A percentile compares a stretch with the other conserved stretches of the same genome.
Evolutionary conservation across 2,888 invertebrate species (phyloP).

Genomic region (Limulus polyphemus): DNA sequence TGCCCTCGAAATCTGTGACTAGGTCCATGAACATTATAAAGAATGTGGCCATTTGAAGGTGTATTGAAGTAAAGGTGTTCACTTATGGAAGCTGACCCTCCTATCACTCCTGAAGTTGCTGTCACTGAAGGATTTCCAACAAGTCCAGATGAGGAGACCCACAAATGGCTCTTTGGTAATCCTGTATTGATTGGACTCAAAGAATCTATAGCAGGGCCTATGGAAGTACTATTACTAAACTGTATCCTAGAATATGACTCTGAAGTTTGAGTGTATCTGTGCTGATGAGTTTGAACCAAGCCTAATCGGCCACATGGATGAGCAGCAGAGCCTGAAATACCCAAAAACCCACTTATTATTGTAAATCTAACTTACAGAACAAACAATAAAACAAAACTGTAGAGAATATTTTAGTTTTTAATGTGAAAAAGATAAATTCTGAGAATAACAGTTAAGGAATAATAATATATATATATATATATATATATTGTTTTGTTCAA

Average conservation of each 20-base stretch:
- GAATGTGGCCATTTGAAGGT: conserved; percentile 7
- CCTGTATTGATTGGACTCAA: conserved; percentile 44
- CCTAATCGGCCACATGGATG: conserved; percentile 31
- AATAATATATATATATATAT: too few species aligned
- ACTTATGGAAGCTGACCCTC: not conserved
- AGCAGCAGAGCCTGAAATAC: conserved; percentile 7
- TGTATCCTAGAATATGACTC: conserved; percentile 5
- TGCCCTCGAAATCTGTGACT: conserved; percentile 17
- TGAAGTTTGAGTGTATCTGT: conserved; percentile 29
- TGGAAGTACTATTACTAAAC: conserved; percentile 3
- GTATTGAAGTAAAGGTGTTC: too few species aligned
- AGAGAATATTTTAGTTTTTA: too few species aligned
- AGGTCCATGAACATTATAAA: conserved; percentile 16
- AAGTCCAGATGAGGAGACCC: conserved; percentile 14
- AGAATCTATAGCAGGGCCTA: conserved; percentile 57
- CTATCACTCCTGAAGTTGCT: not conserved
- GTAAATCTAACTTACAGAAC: too few species aligned
- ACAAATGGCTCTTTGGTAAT: conserved; percentile 1
- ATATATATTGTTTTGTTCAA: too few species aligned
- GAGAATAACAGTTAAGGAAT: too few species aligned
- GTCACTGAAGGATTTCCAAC: conserved; percentile 13
- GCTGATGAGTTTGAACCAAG: conserved; percentile 37
- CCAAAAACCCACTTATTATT: too few species aligned
- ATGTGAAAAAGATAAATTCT: too few species aligned
- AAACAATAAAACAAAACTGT: too few species aligned